These are phyloP conservation scores for Tachycineta bicolor DNA, from an alignment of 2,113 vertebrate species.

Conservation along the genomic window DNA sequence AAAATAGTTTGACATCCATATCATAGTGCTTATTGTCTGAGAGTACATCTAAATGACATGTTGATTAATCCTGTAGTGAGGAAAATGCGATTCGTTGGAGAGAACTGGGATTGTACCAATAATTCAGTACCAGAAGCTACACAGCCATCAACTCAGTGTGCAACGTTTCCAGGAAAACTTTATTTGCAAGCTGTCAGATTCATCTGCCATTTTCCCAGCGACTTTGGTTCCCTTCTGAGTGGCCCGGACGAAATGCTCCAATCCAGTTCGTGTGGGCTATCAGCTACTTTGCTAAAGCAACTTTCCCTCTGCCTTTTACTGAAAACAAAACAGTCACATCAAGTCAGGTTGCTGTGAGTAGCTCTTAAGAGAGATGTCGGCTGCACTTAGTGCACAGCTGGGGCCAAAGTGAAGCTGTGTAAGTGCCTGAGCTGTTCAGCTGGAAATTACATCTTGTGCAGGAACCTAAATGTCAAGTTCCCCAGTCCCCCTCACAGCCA, in stretches of 20 bases:
- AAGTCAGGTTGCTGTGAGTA: slow-evolving; percentile 33
- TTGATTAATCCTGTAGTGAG: slow-evolving; percentile 55
- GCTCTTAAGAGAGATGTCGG: slow-evolving; percentile 62
- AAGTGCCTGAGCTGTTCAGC: slow-evolving; percentile 48
- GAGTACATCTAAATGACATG: slow-evolving; percentile 52
- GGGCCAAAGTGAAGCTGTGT: slow-evolving; percentile 47
- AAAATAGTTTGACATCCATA: slow-evolving; percentile 64
- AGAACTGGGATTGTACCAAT: slow-evolving; percentile 52
- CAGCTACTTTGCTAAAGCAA: neutral
- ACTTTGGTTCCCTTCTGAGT: neutral
- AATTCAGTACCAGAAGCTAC: slow-evolving; percentile 40
- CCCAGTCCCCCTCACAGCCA: slow-evolving; percentile 21
- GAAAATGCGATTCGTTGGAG: slow-evolving; percentile 55
- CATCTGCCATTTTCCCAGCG: slow-evolving; percentile 41
- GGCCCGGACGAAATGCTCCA: neutral
- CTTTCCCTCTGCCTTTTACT: neutral
- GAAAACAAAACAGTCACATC: slow-evolving; percentile 53
- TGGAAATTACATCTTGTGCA: slow-evolving; percentile 67
- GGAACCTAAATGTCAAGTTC: slow-evolving; percentile 68
- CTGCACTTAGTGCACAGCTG: slow-evolving; percentile 58
- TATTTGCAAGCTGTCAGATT: slow-evolving; percentile 62
- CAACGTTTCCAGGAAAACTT: slow-evolving; percentile 20
- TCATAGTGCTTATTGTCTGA: slow-evolving; percentile 47
- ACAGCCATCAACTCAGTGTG: neutral
- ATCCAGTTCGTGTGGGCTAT: neutral